phyloP scores from a whole-genome alignment of 2,797 vertebrate genomes.

The Tadarida brasiliensis region DNA sequence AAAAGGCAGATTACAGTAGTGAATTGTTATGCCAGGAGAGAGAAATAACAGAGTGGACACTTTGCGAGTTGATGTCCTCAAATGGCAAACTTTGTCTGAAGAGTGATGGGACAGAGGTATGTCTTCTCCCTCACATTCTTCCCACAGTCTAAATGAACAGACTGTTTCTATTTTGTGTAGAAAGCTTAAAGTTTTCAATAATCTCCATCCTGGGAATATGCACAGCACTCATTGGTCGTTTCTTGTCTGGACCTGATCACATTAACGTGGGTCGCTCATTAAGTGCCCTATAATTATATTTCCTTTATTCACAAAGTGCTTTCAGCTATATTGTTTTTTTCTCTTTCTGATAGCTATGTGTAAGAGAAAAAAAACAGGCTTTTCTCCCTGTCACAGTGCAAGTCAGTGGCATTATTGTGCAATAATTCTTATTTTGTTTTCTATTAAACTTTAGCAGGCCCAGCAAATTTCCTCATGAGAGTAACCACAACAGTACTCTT shows the following conservation, averaged over 20 bases:
- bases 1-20: constrained; percentile 27
- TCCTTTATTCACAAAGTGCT: constrained; percentile 15
- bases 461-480: neutral
- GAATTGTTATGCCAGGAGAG: neutral
- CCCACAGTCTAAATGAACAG: neutral
- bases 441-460: neutral
- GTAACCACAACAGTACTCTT: neutral
- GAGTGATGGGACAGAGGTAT: neutral
- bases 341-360: neutral
- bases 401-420: neutral
- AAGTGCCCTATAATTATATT: neutral
- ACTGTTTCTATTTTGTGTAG: neutral
- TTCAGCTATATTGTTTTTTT: neutral
- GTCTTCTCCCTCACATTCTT: neutral
- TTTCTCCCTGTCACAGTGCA: neutral
- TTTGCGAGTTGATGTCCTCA: neutral
- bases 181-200: neutral
- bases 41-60: neutral
- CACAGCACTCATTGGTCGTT: neutral
- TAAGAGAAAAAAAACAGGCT: neutral
- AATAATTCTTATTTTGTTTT: constrained; percentile 31
- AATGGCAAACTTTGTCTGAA: neutral
- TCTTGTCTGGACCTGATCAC: neutral
- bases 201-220: neutral
- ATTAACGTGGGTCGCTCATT: neutral